Base-by-base conservation (phyloP, 1,140 invertebrate genomes). In the Pseudobourletiella spinata region DNA sequence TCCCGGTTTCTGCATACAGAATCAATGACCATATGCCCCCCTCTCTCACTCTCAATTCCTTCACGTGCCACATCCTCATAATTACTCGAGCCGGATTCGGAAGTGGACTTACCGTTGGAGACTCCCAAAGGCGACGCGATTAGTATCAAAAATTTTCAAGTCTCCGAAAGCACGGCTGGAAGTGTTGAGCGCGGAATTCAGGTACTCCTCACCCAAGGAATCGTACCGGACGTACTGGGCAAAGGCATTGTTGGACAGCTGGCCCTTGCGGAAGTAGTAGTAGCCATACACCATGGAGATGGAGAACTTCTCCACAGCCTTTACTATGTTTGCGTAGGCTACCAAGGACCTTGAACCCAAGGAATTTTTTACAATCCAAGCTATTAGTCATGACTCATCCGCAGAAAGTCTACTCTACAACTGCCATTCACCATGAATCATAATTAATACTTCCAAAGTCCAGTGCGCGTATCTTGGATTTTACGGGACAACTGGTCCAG, bases 281-380 rank as follows among this genome's bases (percentile, higher is more conserved):
- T 75, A 66, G 26, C 74, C 75, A 48, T 75, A 77, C 15, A 77
- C 59, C 61, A 67, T 63, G 42, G 74, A 71, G 46, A 76, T 74
- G 50, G 71, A 72, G 59, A 73, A 71, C 56, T 76, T 74, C 64
- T 77, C 76, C 29, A 77, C 73, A 18, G 71, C 66, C 14, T 73
- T 68, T 25, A 76, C 71, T 18, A 77, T 70, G 65, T 74, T 75
- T 60, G 74, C 72, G 71, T 74, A 76, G 2, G 76, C 74, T 52
- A 76, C 72, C 59, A 75, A 64, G 24, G 69, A 54, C 61, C 74
- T 75, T 59, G 0, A 56, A 66, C 28, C n/a, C 14, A 35, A 61
- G 46, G 16, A 52, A 60, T 28, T 22, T 15, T 56, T 6, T 42
- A 61, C 8, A 48, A 48, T 15, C 46, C 14, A 48, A 48, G 8